Evolutionary conservation across 2,113 vertebrate genomes (phyloP).

Genomic region (Isurus oxyrinchus): DNA sequence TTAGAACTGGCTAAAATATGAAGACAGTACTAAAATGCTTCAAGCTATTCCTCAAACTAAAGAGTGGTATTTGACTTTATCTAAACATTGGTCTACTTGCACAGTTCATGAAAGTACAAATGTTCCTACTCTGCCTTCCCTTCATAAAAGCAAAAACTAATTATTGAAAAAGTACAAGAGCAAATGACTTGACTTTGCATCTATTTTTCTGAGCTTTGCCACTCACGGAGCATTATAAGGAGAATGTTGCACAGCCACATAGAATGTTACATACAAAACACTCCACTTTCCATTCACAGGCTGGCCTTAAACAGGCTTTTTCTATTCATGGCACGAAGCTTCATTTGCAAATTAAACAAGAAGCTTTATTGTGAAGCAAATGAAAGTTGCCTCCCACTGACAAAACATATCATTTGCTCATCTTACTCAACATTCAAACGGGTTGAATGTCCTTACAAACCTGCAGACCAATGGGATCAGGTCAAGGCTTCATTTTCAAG

Average conservation of each 20-base stretch:
- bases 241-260: background rate
- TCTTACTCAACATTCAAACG: conserved; percentile 12
- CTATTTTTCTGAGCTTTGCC: conserved; percentile 13
- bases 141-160: background rate
- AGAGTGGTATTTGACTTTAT: background rate
- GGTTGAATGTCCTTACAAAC: background rate
- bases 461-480: background rate
- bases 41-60: background rate
- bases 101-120: background rate
- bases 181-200: conserved; percentile 16
- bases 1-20: background rate
- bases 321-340: conserved; percentile 7
- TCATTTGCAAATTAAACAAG: conserved; percentile 25
- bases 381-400: background rate
- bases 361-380: conserved; percentile 27
- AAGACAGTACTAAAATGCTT: background rate
- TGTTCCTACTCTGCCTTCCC: background rate
- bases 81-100: background rate
- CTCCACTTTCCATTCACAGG: conserved; percentile 24
- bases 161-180: background rate
- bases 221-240: background rate
- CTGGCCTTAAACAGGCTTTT: conserved; percentile 23
- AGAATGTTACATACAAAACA: conserved; percentile 28
- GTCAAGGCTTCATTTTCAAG: background rate
- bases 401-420: conserved; percentile 33